Percentiles rank a stretch among this genome's conserved stretches.
These are phyloP conservation scores for Epistrophella euchroma DNA, from an alignment of 2,888 invertebrate species.

Conservation along the genomic window DNA sequence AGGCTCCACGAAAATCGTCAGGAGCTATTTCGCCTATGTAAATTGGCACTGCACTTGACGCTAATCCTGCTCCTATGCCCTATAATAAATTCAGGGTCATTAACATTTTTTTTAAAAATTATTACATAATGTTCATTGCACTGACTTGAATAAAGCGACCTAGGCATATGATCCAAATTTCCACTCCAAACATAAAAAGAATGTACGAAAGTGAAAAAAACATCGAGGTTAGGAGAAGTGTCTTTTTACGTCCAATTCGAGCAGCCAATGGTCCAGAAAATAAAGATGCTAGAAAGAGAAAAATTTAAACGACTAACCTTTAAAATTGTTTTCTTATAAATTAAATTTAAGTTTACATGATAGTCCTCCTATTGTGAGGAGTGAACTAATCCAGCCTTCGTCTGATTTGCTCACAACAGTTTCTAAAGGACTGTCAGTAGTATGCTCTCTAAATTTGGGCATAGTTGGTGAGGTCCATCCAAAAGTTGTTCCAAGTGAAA, in stretches of 20 bases:
- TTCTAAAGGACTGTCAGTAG: constrained; percentile 82
- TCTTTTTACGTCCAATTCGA: constrained; percentile 88
- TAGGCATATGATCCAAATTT: constrained; percentile 86
- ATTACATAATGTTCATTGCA: no score
- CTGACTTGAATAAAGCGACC: constrained; percentile 81
- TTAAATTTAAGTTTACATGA: constrained; percentile 84
- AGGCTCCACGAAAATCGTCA: constrained; percentile 90
- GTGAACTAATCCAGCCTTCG: constrained; percentile 90
- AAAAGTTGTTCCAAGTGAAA: background rate
- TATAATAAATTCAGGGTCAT: constrained; percentile 6
- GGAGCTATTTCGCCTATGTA: constrained; percentile 94
- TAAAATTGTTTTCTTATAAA: no score
- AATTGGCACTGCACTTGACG: constrained; percentile 91
- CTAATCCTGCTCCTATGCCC: constrained; percentile 88
- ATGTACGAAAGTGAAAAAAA: constrained; percentile 89
- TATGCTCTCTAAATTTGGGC: constrained; percentile 85
- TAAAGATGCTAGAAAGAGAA: constrained; percentile 86
- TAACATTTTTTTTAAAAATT: background rate
- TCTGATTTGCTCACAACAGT: constrained; percentile 85
- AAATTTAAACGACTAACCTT: background rate
- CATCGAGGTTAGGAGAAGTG: constrained; percentile 86
- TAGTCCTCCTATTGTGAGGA: constrained; percentile 89
- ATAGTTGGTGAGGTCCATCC: constrained; percentile 84
- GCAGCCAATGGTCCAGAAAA: constrained; percentile 88
- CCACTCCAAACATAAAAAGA: constrained; percentile 86